Conservation (phyloP, 2,113 vertebrate species). For the Microcebus jonahi region DNA sequence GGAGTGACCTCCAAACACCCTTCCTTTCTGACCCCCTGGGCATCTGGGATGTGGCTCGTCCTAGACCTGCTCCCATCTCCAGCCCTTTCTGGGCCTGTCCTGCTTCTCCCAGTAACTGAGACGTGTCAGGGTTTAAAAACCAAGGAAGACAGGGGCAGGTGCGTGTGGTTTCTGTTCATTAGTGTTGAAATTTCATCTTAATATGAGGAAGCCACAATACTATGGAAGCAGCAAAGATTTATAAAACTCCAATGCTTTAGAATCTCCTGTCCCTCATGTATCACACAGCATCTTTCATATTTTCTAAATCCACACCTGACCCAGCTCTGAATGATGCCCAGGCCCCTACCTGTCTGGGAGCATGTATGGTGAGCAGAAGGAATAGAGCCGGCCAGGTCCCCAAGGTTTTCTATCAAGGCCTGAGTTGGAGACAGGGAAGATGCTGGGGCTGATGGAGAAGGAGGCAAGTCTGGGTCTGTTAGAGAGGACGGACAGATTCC, state of each 20-base stretch:
- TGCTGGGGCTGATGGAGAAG: neutral
- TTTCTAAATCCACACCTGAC: neutral
- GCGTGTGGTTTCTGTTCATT: neutral
- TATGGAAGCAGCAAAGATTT: neutral
- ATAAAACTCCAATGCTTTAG: neutral
- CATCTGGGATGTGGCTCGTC: neutral
- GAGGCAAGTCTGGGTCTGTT: neutral
- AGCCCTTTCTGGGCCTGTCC: neutral
- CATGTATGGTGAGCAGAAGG: neutral
- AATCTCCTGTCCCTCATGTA: neutral
- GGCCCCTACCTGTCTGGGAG: accelerated
- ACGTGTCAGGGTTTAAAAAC: neutral
- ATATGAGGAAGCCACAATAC: neutral
- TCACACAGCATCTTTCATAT: neutral
- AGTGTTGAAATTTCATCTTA: neutral
- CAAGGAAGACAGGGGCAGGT: neutral
- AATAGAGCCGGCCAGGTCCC: neutral
- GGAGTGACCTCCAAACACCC: neutral
- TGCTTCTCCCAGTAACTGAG: neutral
- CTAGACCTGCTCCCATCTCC: neutral
- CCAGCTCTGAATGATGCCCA: neutral
- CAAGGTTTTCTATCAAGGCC: neutral
- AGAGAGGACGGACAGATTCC: neutral
- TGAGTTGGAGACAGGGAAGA: neutral
- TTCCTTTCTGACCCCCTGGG: neutral